A percentile compares a stretch with the other conserved stretches of the same genome.
Evolutionary conservation across 2,797 vertebrate species (phyloP).

Genomic region (Pteronotus mesoamericanus): DNA sequence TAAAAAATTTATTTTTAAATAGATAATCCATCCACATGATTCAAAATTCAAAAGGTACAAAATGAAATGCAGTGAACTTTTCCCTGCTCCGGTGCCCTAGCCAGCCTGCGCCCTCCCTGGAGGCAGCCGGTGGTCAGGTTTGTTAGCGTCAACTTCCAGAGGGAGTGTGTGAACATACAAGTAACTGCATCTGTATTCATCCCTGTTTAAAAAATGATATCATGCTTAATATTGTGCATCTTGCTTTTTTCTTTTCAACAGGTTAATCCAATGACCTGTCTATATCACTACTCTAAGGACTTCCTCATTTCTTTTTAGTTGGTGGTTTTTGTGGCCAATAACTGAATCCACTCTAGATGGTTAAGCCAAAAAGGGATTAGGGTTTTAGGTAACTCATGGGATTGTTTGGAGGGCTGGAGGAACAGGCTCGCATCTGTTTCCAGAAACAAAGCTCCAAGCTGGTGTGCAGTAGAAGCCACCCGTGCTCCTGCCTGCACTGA

Average conservation of each 20-base stretch:
- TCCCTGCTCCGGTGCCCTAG: not conserved
- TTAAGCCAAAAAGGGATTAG: not conserved
- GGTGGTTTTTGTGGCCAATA: slow-evolving; percentile 20
- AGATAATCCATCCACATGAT: not conserved
- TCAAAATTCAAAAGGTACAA: slow-evolving; percentile 4
- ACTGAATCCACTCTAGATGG: slow-evolving; percentile 3
- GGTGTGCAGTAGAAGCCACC: not conserved
- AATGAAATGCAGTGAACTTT: not conserved
- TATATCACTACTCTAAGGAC: not conserved
- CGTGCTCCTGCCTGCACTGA: not conserved
- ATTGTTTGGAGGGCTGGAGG: not conserved
- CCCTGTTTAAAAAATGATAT: not conserved
- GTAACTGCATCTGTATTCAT: not conserved
- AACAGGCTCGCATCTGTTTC: not conserved
- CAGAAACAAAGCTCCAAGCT: not conserved
- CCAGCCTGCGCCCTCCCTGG: not conserved
- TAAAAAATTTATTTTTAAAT: not conserved
- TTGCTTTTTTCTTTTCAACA: not conserved
- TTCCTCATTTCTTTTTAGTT: slow-evolving; percentile 23
- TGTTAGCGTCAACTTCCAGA: slow-evolving; percentile 19
- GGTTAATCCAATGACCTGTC: slow-evolving; percentile 12
- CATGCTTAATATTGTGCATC: not conserved
- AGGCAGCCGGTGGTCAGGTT: not conserved
- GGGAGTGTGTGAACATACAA: not conserved
- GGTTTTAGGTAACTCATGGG: not conserved